Evolutionary conservation across 2,797 vertebrate species (phyloP).

Genomic region (Chelon auratus): DNA sequence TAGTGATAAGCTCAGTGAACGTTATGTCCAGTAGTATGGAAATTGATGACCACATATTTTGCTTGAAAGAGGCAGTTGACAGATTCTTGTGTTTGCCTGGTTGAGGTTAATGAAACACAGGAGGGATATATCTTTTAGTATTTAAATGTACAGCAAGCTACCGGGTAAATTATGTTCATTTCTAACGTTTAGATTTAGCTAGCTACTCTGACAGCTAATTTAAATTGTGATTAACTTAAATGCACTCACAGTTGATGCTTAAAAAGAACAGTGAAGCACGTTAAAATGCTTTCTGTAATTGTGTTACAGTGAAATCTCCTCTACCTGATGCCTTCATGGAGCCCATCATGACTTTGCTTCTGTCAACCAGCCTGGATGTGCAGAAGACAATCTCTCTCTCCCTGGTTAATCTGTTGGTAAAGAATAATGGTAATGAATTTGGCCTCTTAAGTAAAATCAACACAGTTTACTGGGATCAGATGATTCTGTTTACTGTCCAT

Average conservation of each 20-base stretch:
- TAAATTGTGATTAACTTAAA: background rate
- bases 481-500: background rate
- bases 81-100: constrained; percentile 18
- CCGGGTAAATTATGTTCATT: background rate
- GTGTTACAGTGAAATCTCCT: constrained; percentile 74
- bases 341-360: constrained; percentile 77
- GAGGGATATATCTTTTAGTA: background rate
- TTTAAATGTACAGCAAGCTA: background rate
- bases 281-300: background rate
- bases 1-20: constrained; percentile 7
- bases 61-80: constrained; percentile 25
- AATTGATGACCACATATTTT: constrained; percentile 40
- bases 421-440: constrained; percentile 81
- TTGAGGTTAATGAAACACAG: constrained; percentile 4
- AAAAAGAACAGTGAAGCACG: too few relatives aligned
- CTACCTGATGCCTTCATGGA: constrained; percentile 83
- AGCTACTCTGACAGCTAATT: background rate
- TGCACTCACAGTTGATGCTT: background rate
- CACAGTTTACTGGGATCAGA: too few relatives aligned
- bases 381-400: constrained; percentile 84
- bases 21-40: constrained; percentile 34
- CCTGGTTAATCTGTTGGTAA: constrained; percentile 84
- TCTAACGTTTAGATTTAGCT: background rate
- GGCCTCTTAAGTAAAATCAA: too few relatives aligned
- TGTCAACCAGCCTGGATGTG: constrained; percentile 84